These are phyloP conservation scores for Hofmannophila pseudospretella DNA, from an alignment of 2,888 invertebrate genomes.

Conservation along the genomic window DNA sequence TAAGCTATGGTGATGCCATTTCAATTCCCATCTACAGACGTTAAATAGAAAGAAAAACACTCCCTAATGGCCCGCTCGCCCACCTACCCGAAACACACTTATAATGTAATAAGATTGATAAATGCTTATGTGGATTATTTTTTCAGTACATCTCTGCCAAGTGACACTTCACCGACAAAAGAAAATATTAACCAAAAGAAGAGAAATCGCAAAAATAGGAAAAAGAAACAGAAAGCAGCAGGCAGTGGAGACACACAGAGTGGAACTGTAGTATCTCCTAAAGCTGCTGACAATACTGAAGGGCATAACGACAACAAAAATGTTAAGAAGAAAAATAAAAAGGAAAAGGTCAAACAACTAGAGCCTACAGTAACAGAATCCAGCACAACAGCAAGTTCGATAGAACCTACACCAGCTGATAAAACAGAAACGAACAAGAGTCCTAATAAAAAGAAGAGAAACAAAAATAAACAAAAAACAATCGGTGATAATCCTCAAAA, in stretches of 20 bases:
- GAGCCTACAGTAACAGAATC: background rate
- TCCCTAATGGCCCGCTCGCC: too few relatives aligned
- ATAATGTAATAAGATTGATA: too few relatives aligned
- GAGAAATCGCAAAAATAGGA: conserved; percentile 36
- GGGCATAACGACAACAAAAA: conserved; percentile 24
- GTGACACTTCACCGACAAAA: conserved; percentile 1
- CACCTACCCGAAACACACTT: too few relatives aligned
- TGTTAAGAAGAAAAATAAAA: conserved; percentile 29
- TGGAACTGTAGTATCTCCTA: conserved; percentile 11
- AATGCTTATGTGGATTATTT: too few relatives aligned
- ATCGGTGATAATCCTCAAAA: background rate
- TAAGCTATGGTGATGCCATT: too few relatives aligned
- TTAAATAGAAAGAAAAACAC: too few relatives aligned
- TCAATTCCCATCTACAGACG: too few relatives aligned
- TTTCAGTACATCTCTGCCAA: too few relatives aligned
- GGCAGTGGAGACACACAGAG: conserved; percentile 5
- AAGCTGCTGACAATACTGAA: conserved; percentile 11
- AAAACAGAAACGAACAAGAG: conserved; percentile 16
- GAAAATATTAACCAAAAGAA: conserved; percentile 22
- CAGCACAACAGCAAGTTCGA: background rate
- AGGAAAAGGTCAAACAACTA: conserved; percentile 3
- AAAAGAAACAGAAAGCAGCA: conserved; percentile 24
- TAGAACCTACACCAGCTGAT: conserved; percentile 3
- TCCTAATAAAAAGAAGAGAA: conserved; percentile 35
- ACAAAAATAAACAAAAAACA: conserved; percentile 24